phyloP scores from a whole-genome alignment of 2,797 vertebrate genomes.

The Lycodopsis pacificus region DNA sequence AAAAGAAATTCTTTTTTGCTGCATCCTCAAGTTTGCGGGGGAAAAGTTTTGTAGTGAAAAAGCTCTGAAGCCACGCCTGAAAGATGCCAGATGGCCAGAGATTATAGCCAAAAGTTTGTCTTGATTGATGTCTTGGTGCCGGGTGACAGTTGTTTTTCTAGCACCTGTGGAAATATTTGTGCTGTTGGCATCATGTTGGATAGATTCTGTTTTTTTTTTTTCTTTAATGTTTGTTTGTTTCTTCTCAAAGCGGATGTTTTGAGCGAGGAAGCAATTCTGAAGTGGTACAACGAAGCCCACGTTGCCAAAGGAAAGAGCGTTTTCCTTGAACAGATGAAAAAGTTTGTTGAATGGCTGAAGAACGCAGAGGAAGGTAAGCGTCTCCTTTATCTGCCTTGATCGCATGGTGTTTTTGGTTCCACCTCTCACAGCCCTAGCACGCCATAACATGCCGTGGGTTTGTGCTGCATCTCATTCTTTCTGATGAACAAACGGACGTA shows the following conservation, averaged over 20 bases:
- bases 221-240: background rate
- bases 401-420: background rate
- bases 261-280: constrained; percentile 93
- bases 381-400: no score
- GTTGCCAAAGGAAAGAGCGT: constrained; percentile 92
- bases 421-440: background rate
- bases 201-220: background rate
- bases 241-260: constrained; percentile 88
- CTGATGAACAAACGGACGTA: constrained; percentile 1
- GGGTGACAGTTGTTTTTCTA: constrained; percentile 53
- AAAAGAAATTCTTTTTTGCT: no score
- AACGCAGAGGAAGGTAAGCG: constrained; percentile 92
- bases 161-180: constrained; percentile 68
- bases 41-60: constrained; percentile 19
- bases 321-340: constrained; percentile 96
- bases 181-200: constrained; percentile 41
- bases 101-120: constrained; percentile 64
- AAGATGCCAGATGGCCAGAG: constrained; percentile 66
- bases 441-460: background rate
- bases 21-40: background rate
- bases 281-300: constrained; percentile 93
- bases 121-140: constrained; percentile 64
- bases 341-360: constrained; percentile 95
- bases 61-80: constrained; percentile 27
- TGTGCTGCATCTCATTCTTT: background rate